A percentile compares a stretch with the other conserved stretches of the same genome.
Evolutionary conservation across 2,888 invertebrate species (phyloP).

Genomic region (Ellobium chinense): DNA sequence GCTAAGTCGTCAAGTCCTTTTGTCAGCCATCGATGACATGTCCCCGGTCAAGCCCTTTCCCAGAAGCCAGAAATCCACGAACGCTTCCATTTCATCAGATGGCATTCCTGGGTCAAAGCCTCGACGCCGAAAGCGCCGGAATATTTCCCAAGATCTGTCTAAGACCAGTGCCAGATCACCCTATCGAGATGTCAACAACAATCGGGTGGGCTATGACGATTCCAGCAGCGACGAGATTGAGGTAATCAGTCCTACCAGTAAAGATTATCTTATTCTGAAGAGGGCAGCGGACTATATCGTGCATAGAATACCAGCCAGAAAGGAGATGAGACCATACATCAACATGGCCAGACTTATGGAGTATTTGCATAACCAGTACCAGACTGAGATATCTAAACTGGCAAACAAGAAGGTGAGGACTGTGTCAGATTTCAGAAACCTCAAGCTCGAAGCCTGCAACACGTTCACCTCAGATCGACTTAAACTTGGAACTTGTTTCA

Average conservation of each 20-base stretch:
- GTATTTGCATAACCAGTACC: neutral
- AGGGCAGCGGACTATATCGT: slow-evolving; percentile 5
- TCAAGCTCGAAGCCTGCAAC: neutral
- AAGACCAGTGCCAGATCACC: neutral
- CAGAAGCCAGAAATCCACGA: neutral
- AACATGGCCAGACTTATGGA: slow-evolving; percentile 5
- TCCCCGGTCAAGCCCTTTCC: slow-evolving; percentile 8
- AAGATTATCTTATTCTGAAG: slow-evolving; percentile 24
- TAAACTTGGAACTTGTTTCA: neutral
- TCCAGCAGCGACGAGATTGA: neutral
- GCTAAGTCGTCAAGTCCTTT: neutral
- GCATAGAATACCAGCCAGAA: slow-evolving; percentile 9
- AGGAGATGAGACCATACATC: neutral
- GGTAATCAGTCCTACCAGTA: neutral
- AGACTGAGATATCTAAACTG: neutral
- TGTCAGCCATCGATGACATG: neutral
- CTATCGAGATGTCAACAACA: neutral
- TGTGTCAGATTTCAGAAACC: neutral
- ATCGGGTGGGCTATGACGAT: neutral
- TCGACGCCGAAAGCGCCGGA: neutral
- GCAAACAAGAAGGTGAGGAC: neutral
- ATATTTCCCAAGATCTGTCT: neutral
- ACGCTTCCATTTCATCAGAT: neutral
- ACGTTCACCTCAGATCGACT: neutral
- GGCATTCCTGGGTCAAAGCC: neutral